Percentiles rank a stretch among this genome's conserved stretches.
phyloP scores from a whole-genome alignment of 2,113 vertebrate genomes.

The Petaurus breviceps region DNA sequence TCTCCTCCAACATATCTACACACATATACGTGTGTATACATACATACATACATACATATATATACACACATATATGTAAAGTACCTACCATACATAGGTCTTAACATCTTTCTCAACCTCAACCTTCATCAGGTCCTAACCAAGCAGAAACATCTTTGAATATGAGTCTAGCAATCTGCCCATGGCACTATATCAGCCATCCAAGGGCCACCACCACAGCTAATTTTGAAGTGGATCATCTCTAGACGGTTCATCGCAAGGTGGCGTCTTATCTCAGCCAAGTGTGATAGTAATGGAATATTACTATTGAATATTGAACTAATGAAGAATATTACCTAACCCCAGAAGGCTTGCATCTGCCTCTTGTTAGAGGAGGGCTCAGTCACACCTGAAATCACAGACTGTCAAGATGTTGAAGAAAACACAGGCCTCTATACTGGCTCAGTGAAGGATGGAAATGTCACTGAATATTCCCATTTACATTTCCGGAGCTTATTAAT shows the following conservation, averaged over 20 bases:
- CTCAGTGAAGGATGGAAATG: background rate
- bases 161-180: background rate
- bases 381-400: background rate
- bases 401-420: background rate
- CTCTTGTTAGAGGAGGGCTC: background rate
- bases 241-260: background rate
- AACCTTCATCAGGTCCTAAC: background rate
- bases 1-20: background rate
- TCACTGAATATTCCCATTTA: background rate
- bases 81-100: background rate
- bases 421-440: background rate
- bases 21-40: background rate
- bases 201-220: background rate
- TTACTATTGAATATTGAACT: too few species aligned
- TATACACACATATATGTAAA: background rate
- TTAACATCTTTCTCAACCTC: background rate
- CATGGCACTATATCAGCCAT: too few species aligned
- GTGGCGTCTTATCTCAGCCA: background rate
- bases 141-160: background rate
- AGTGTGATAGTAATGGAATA: too few species aligned
- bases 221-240: background rate
- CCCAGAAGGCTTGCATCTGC: background rate
- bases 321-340: background rate
- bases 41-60: background rate
- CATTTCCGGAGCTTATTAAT: background rate